phyloP scores from a whole-genome alignment of 1,140 invertebrate genomes.

The Bombus fervidus region DNA sequence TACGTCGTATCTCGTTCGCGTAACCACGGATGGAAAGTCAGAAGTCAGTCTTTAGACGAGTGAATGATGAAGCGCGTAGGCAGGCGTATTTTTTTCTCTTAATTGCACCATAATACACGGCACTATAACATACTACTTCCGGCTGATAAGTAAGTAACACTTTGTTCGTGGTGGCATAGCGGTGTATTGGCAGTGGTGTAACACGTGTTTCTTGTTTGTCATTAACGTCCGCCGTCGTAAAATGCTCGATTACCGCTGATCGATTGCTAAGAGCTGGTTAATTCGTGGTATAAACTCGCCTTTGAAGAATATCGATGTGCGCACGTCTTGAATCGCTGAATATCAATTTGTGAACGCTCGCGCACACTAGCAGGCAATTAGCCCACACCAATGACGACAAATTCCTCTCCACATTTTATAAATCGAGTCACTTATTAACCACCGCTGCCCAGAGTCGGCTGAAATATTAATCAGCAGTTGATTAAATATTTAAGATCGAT shows the following conservation, averaged over 20 bases:
- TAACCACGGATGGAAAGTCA: slow-evolving; percentile 26
- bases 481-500: not conserved
- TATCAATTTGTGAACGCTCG: slow-evolving; percentile 31
- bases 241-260: slow-evolving; percentile 33
- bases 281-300: not conserved
- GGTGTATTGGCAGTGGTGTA: not conserved
- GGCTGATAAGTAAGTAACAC: slow-evolving; percentile 5
- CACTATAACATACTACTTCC: slow-evolving; percentile 23
- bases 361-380: slow-evolving; percentile 2
- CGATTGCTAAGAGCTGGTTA: slow-evolving; percentile 3
- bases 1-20: slow-evolving; percentile 1
- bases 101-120: slow-evolving; percentile 13
- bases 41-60: slow-evolving; percentile 13
- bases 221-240: slow-evolving; percentile 11
- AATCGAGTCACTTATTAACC: not conserved
- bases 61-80: slow-evolving; percentile 34
- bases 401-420: not conserved
- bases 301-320: slow-evolving; percentile 30
- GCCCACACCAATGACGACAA: slow-evolving; percentile 1
- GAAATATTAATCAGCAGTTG: not conserved
- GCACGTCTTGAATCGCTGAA: slow-evolving; percentile 9
- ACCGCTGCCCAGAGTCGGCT: not conserved
- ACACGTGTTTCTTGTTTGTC: slow-evolving; percentile 26
- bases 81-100: slow-evolving; percentile 17
- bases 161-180: too few relatives aligned